Base-by-base conservation (phyloP, 1,140 invertebrate genomes). In the Hydropsyche tenuis region DNA sequence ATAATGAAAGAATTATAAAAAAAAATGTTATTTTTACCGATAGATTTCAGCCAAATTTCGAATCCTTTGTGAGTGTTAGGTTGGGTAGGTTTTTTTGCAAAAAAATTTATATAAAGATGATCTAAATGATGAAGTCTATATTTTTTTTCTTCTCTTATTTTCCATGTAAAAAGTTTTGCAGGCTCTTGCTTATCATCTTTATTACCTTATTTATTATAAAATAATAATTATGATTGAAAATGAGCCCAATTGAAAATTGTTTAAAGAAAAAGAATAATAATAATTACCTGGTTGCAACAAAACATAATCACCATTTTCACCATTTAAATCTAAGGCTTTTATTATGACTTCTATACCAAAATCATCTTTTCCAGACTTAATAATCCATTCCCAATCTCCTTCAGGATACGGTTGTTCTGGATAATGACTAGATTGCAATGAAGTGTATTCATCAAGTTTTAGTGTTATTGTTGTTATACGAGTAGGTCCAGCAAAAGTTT, bases 261-360 rank as follows among this genome's bases (percentile, higher is more conserved):
- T n/a, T n/a, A n/a, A n/a, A n/a, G n/a, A n/a, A n/a, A n/a, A n/a
- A n/a, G n/a, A n/a, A 60, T 7, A 25, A 18, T 7, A 25, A 12
- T 3, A 60, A 23, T 68, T 69, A 72, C 75, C 75, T 72, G 75
- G 72, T 46, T 18, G 42, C 16, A 77, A 72, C 0, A 72, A 20
- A 23, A 77, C 12, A 14, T 72, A 77, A 65, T 77, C 76, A 18
- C 68, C 18, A 11, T 0, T n/a, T 9, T 2, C 14, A 25, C 73
- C 66, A 37, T 51, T 30, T 11, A 77, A 70, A 60, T 75, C 71
- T 16, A 77, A 64, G 11, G 18, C 9, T 66, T 65, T 74, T 12
- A 77, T 51, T 48, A 77, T 77, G 45, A 77, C 18, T 46, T 77
- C 76, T 0, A 77, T 46, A 63, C 76, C 76, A 56, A 53, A 72